phyloP scores from a whole-genome alignment of 2,113 vertebrate species.

The Eulacestoma nigropectus region DNA sequence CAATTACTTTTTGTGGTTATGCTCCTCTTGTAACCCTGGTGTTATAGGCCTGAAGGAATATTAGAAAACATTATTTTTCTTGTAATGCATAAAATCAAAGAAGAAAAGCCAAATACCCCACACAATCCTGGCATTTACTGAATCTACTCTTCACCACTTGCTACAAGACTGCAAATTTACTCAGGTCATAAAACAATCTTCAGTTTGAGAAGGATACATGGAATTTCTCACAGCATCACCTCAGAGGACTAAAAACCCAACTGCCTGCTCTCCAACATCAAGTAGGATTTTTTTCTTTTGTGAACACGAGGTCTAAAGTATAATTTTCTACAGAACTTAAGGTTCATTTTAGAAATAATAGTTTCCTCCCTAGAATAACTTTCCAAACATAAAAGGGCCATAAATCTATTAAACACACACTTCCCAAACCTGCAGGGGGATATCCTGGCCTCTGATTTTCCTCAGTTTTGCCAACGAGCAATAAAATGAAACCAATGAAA shows the following conservation, averaged over 20 bases:
- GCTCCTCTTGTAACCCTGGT: background rate
- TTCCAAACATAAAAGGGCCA: background rate
- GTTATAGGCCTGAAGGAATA: background rate
- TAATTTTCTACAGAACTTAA: background rate
- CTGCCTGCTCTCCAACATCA: background rate
- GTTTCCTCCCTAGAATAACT: background rate
- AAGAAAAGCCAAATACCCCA: constrained; percentile 52
- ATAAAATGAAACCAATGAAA: background rate
- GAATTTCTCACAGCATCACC: background rate
- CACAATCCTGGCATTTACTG: constrained; percentile 63
- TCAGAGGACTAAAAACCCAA: background rate
- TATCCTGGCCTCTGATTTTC: background rate
- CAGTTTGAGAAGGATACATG: background rate
- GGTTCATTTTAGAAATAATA: background rate
- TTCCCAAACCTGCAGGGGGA: background rate
- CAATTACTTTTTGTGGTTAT: background rate
- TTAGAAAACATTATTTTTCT: background rate
- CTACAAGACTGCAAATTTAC: constrained; percentile 30
- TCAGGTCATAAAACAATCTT: constrained; percentile 25
- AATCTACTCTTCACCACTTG: constrained; percentile 37
- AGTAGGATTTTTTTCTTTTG: background rate
- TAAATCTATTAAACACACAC: constrained; percentile 1
- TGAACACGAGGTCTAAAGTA: background rate
- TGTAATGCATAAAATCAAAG: constrained; percentile 37
- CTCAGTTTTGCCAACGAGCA: constrained; percentile 5